A percentile compares a stretch with the other conserved stretches of the same genome.
Evolutionary conservation across 2,797 vertebrate species (phyloP).

Genomic region (Eleutherodactylus coqui): DNA sequence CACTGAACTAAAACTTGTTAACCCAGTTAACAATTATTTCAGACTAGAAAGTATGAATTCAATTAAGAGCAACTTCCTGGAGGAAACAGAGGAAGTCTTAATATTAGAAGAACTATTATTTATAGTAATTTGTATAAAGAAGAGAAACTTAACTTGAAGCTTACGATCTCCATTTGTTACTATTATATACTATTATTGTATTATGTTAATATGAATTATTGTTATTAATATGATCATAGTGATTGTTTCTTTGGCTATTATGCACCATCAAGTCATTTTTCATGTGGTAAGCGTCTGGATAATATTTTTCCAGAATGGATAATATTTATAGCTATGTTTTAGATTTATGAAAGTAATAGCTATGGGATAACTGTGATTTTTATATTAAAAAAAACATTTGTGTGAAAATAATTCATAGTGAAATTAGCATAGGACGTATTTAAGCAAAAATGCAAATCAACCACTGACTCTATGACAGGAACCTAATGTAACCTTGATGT

Average conservation of each 20-base stretch:
- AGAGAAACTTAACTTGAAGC: no score
- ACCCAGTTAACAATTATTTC: neutral
- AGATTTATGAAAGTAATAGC: neutral
- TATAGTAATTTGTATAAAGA: no score
- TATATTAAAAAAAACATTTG: neutral
- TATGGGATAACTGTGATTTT: neutral
- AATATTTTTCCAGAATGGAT: neutral
- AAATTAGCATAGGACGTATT: neutral
- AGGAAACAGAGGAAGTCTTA: neutral
- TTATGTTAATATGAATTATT: neutral
- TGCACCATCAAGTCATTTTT: neutral
- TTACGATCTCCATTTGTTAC: no score
- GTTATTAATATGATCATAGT: neutral
- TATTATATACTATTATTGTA: no score
- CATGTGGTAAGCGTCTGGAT: neutral
- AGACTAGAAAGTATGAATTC: neutral
- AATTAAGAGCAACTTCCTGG: neutral
- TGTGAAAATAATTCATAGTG: neutral
- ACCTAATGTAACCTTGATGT: constrained; percentile 30
- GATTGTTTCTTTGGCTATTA: neutral
- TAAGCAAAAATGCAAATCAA: constrained; percentile 7
- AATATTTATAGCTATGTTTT: neutral
- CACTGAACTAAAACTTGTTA: neutral
- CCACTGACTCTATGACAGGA: constrained; percentile 24
- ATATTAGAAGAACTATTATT: neutral